Conservation (phyloP, 2,888 invertebrate species). For the Scaptomyza polygonia region DNA sequence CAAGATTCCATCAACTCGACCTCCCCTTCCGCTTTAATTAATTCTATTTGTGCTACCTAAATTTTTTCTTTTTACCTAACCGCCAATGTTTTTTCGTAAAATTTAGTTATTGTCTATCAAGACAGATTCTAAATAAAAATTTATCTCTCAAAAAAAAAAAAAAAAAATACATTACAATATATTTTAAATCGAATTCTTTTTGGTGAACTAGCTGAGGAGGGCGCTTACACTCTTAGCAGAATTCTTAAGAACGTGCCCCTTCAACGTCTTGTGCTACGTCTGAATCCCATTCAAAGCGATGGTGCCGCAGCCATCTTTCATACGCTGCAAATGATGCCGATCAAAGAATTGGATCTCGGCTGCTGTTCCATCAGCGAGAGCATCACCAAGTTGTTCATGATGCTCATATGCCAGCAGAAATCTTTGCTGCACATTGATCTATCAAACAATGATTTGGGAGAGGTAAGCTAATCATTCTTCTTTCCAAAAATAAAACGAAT, state of each 20-base stretch:
- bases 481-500: not conserved
- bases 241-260: conserved; percentile 72
- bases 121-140: too few relatives aligned
- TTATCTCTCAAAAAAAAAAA: too few relatives aligned
- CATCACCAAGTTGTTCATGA: conserved; percentile 81
- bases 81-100: too few relatives aligned
- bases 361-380: conserved; percentile 78
- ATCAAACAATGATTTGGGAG: conserved; percentile 81
- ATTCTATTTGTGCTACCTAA: too few relatives aligned
- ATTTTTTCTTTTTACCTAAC: too few relatives aligned
- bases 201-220: conserved; percentile 71
- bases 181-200: too few relatives aligned
- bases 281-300: conserved; percentile 84
- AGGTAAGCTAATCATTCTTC: conserved; percentile 58
- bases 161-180: too few relatives aligned
- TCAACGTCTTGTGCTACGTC: conserved; percentile 74
- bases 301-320: conserved; percentile 82
- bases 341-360: conserved; percentile 77
- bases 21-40: too few relatives aligned
- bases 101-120: too few relatives aligned
- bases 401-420: conserved; percentile 79
- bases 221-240: conserved; percentile 80
- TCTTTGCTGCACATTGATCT: conserved; percentile 73
- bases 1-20: too few relatives aligned
- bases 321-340: conserved; percentile 69